These are phyloP conservation scores for Euclidia mi DNA, from an alignment of 2,888 invertebrate genomes.

Conservation along the genomic window DNA sequence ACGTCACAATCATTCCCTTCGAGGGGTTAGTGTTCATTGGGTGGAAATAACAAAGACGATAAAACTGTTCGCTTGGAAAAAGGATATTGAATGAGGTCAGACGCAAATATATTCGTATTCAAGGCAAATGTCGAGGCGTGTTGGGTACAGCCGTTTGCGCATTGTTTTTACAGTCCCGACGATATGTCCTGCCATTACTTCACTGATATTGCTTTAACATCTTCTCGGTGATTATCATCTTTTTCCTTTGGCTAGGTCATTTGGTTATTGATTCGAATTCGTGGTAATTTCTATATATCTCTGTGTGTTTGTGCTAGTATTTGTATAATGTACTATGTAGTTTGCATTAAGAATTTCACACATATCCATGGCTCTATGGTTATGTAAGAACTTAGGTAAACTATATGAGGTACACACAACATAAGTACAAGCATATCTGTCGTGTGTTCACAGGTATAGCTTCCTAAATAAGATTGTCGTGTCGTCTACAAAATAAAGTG, in stretches of 20 bases:
- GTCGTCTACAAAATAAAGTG: no score
- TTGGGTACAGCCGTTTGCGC: slow-evolving; percentile 79
- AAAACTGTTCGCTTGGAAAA: slow-evolving; percentile 88
- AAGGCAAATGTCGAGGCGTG: slow-evolving; percentile 82
- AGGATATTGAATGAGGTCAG: slow-evolving; percentile 88
- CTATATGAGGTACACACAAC: no score
- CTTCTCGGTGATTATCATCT: slow-evolving; percentile 49
- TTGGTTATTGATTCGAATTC: slow-evolving; percentile 25
- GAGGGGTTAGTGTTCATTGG: slow-evolving; percentile 86
- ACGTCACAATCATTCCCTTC: slow-evolving; percentile 83
- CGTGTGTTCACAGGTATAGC: no score
- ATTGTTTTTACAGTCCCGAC: slow-evolving; percentile 73
- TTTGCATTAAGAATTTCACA: no score
- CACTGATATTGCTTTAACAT: slow-evolving; percentile 64
- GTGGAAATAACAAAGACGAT: slow-evolving; percentile 89
- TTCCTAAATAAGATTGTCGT: no score
- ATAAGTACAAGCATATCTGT: no score
- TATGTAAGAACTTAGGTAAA: no score
- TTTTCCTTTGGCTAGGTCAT: slow-evolving; percentile 39
- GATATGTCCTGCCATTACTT: slow-evolving; percentile 67
- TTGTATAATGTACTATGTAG: no score
- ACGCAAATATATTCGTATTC: slow-evolving; percentile 84
- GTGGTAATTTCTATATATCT: no score
- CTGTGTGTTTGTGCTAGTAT: no score
- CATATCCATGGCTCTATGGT: no score